Base-by-base conservation (phyloP, 2,113 vertebrate species). In the Seriola aureovittata region DNA sequence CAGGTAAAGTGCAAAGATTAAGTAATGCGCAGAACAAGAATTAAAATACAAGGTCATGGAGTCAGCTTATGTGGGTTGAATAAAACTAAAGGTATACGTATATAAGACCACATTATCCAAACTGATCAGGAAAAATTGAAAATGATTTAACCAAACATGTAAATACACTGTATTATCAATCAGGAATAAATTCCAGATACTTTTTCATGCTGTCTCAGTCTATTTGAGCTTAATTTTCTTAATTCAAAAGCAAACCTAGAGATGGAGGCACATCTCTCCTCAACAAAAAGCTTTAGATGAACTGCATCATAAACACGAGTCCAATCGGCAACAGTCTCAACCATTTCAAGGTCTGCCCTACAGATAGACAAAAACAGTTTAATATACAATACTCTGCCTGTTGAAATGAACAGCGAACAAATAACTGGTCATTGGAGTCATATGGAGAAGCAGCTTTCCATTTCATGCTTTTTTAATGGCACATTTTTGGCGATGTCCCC, bases 401-500 rank as follows among this genome's bases (percentile, higher is more conserved):
- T 50, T 64, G 44, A 66, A 75, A 65, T 42, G 40, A 88, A 75
- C 64, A 85, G 68, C 36, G 40, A 73, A 71, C 67, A 71, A 85
- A 69, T 68, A 88, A 89, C 57, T 75, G 8, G 40, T 42, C 40
- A 42, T 42, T 42, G 62, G 38, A 80, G 85, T 86, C 84, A 89
- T 60, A 84, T 71, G 73, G 71, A 81, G 71, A 88, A 86, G 70
- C 71, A 83, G 85, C 70, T 81, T 88, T 85, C 87, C 86, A 84
- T 93, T 91, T 92, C 84, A 91, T 86, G 81, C 79, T 83, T 84
- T 81, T 87, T 84, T 85, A 88, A 91, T 89, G 78, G 76, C 78
- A 81, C 66, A 59, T 82, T 90, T 80, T 60, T 76, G 58, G 75
- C 67, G 8, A 78, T 81, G 79, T 67, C 78, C 80, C 36, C 8